A percentile compares a stretch with the other conserved stretches of the same genome.
Evolutionary conservation across 2,888 invertebrate species (phyloP).

Genomic region (Cataglyphis altisquamis): DNA sequence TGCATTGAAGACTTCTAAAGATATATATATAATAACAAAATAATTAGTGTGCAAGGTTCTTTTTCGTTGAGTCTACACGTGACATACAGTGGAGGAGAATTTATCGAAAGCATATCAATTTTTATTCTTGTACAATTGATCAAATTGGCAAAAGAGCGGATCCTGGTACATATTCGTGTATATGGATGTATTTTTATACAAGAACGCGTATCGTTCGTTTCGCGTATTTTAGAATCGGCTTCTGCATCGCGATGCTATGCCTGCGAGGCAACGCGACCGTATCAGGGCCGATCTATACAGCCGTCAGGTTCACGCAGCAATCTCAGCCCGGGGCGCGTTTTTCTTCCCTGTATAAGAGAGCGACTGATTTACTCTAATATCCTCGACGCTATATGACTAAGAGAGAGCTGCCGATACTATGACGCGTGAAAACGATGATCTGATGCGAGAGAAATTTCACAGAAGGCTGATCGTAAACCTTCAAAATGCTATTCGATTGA

Average conservation of each 20-base stretch:
- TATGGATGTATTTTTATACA: slow-evolving; percentile 22
- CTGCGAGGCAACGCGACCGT: slow-evolving; percentile 24
- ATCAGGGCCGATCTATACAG: slow-evolving; percentile 35
- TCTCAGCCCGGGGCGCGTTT: slow-evolving; percentile 31
- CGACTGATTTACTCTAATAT: slow-evolving; percentile 47
- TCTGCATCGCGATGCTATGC: slow-evolving; percentile 20
- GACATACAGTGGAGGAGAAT: neutral
- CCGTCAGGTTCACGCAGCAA: slow-evolving; percentile 43
- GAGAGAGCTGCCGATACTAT: slow-evolving; percentile 44
- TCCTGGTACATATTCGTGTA: neutral
- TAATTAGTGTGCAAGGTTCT: neutral
- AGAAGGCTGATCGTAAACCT: slow-evolving; percentile 27
- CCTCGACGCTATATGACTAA: slow-evolving; percentile 33
- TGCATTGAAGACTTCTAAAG: too few species aligned
- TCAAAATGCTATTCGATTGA: slow-evolving; percentile 32
- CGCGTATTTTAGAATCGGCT: slow-evolving; percentile 26
- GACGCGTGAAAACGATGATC: slow-evolving; percentile 32
- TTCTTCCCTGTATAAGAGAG: slow-evolving; percentile 30
- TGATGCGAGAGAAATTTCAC: slow-evolving; percentile 48
- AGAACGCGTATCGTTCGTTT: slow-evolving; percentile 40
- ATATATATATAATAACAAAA: neutral
- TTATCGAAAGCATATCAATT: neutral
- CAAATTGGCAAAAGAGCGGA: neutral
- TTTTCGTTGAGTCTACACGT: neutral
- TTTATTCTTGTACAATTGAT: neutral